Base-by-base conservation (phyloP, 2,888 invertebrate species). In the Fragum sueziense region DNA sequence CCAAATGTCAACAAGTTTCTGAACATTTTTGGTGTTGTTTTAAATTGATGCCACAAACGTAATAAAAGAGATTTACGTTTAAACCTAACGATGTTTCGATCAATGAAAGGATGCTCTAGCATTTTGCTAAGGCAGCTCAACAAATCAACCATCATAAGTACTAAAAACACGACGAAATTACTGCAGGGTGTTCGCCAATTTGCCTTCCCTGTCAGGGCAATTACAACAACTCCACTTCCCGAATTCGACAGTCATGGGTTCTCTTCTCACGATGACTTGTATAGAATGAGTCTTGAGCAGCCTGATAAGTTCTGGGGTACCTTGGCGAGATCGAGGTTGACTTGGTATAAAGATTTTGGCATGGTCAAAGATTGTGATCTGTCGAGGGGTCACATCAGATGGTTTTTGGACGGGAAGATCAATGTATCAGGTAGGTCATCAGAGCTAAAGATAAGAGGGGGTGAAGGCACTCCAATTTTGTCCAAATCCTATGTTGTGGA, bases 381-480 rank as follows among this genome's bases (percentile, higher is more conserved):
- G 80, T 70, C 84, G 4, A 83, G 88, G 34, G 93, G 91, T 6
- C 87, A 90, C 31, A 87, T 92, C 52, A 77, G 77, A 51, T 94
- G 93, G 93, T 94, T 94, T 83, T 29, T 91, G 17, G 91, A 91
- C 71, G 94, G 94, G 29, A 88, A 91, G 78, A 69, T 94, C 9
- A 94, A 94, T 86, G 93, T 90, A 6, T 88, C 93, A 80, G 93
- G 93, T 93, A 88, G 85, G 76, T n/a, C n/a, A n/a, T n/a, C n/a
- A n/a, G n/a, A n/a, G n/a, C n/a, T n/a, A n/a, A n/a, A n/a, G n/a
- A n/a, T n/a, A n/a, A n/a, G n/a, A n/a, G n/a, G n/a, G n/a, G n/a
- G n/a, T n/a, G n/a, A n/a, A n/a, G n/a, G n/a, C n/a, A n/a, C n/a
- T n/a, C n/a, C n/a, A n/a, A n/a, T n/a, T n/a, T n/a, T n/a, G n/a